Evolutionary conservation across 2,888 invertebrate genomes (phyloP).

Genomic region (Brenthis daphne): DNA sequence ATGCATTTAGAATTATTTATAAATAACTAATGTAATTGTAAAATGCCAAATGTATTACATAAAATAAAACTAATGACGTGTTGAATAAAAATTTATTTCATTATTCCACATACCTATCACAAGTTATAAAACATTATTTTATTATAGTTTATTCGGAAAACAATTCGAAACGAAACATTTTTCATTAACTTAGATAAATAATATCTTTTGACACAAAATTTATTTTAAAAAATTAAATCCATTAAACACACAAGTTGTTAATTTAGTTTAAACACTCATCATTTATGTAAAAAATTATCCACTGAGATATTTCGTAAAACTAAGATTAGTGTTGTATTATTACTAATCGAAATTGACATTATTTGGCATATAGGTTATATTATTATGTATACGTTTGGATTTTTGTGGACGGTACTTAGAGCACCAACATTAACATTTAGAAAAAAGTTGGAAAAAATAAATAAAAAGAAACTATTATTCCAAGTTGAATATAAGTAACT

Average conservation of each 20-base stretch:
- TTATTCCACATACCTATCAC: slow-evolving; percentile 19
- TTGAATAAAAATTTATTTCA: slow-evolving; percentile 22
- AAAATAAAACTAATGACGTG: slow-evolving; percentile 24
- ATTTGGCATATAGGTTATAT: slow-evolving; percentile 17
- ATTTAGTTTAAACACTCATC: not conserved
- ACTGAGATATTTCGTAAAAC: slow-evolving; percentile 21
- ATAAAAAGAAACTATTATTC: not conserved
- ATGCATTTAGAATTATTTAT: slow-evolving; percentile 31
- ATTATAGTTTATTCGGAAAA: not conserved
- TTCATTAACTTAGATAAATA: too few relatives aligned
- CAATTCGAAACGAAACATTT: too few relatives aligned
- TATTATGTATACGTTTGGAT: too few relatives aligned
- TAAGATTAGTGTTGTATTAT: not conserved
- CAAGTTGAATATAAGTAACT: too few relatives aligned
- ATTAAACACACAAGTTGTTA: not conserved
- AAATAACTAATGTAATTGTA: slow-evolving; percentile 26
- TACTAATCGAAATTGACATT: slow-evolving; percentile 17
- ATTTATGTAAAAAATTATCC: slow-evolving; percentile 7
- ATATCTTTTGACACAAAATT: too few relatives aligned
- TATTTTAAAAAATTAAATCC: not conserved
- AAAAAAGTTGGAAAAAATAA: not conserved
- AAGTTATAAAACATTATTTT: slow-evolving; percentile 15
- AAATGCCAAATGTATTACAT: slow-evolving; percentile 35
- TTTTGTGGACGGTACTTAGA: slow-evolving; percentile 25
- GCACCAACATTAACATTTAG: not conserved